Base-by-base conservation (phyloP, 2,113 vertebrate genomes). In the Salvelinus alpinus region DNA sequence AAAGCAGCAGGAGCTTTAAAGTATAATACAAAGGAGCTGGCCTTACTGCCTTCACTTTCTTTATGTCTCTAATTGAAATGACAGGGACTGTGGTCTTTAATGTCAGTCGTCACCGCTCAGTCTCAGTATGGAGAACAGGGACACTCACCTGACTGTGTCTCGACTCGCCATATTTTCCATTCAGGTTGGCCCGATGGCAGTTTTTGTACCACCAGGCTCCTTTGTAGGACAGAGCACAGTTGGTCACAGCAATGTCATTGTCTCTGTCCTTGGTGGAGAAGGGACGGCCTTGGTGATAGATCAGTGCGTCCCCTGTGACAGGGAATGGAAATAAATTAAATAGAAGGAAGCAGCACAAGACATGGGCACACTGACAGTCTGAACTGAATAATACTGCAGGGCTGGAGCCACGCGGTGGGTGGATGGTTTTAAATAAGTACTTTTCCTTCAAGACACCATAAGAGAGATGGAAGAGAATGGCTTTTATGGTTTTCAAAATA, bases 131-230 rank as follows among this genome's bases (percentile, higher is more conserved):
- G 59, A n/a, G 18, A 3, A 22, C 20, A 24, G 24, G 25, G 14
- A 9, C 22, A 66, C 90, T 88, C 86, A 99, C 98, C 97, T 99
- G 97, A 64, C 98, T 99, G 92, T 99, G 98, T 82, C 96, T 94
- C 86, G 97, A 97, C 88, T 99, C 98, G 9, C 97, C 98, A 0
- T 99, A 99, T 89, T 99, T 98, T 80, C 98, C 97, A 0, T 99
- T 99, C 88, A 99, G 96, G 89, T 99, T 99, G 80, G 96, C 98
- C 67, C 97, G 93, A 83, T 99, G 98, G 89, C 97, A 99, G 91
- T 99, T 99, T 93, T 99, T 99, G 8, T 98, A 99, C 98, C 98
- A 99, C 98, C 98, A 99, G 4, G 97, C 98, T 71, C 98, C 98
- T 92, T 98, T 99, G 92, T 99, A 99, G 2, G 98, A 99, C 92